Evolutionary conservation across 1,140 invertebrate species (phyloP).

Genomic region (Leptopilina clavipes): DNA sequence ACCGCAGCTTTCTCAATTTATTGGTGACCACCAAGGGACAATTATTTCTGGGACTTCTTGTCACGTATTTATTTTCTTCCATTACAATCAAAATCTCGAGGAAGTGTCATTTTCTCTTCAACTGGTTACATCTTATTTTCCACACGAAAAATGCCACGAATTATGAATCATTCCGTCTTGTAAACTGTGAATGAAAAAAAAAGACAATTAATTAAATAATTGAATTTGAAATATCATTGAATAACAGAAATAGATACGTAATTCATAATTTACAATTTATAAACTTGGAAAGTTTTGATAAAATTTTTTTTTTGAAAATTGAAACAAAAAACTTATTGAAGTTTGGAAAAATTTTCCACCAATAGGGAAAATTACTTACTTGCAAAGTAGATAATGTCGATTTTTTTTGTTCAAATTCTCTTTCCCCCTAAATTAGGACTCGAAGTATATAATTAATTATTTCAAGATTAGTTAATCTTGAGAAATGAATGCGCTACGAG

Average conservation of each 20-base stretch:
- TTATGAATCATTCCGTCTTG: not conserved
- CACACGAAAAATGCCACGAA: not conserved
- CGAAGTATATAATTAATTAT: not conserved
- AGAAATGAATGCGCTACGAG: not conserved
- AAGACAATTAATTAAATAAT: too few species aligned
- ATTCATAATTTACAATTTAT: too few species aligned
- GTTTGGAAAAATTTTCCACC: too few species aligned
- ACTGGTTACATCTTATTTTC: not conserved
- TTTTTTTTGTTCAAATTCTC: not conserved
- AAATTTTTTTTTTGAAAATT: too few species aligned
- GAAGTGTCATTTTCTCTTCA: constrained; percentile 4
- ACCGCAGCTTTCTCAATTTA: constrained; percentile 63
- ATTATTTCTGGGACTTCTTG: constrained; percentile 44
- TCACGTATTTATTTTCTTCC: constrained; percentile 19
- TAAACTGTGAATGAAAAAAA: not conserved
- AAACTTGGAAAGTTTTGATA: too few species aligned
- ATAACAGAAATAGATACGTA: too few species aligned
- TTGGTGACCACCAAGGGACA: constrained; percentile 38
- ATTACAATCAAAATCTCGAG: not conserved
- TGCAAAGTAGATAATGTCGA: not conserved
- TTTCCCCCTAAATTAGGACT: not conserved
- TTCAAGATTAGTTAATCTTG: not conserved
- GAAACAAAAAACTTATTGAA: too few species aligned
- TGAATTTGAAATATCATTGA: too few species aligned
- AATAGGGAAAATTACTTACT: too few species aligned